phyloP scores from a whole-genome alignment of 2,888 invertebrate genomes.

The Sinohyriopsis cumingii region DNA sequence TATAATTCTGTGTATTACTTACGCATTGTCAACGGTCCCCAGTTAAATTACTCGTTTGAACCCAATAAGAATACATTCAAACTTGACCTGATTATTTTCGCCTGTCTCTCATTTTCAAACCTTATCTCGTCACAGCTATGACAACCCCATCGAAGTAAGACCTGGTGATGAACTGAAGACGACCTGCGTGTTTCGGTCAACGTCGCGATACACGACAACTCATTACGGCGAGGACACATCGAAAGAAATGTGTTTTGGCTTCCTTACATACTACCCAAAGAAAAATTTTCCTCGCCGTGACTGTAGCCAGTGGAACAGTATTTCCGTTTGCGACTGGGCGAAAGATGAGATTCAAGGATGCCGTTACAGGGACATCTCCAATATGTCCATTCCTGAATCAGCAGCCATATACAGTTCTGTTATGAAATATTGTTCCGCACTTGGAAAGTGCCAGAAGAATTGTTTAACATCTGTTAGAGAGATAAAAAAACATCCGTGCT shows the following conservation, averaged over 20 bases:
- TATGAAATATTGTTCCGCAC: constrained; percentile 14
- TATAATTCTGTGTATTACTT: no score
- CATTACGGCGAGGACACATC: constrained; percentile 48
- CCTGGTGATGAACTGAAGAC: constrained; percentile 45
- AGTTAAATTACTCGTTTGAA: no score
- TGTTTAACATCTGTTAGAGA: constrained; percentile 22
- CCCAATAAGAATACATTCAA: no score
- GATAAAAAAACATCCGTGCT: constrained; percentile 31
- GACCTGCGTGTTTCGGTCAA: constrained; percentile 41
- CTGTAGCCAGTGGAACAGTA: constrained; percentile 7
- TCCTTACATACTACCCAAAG: constrained; percentile 49
- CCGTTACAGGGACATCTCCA: constrained; percentile 8
- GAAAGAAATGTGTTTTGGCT: constrained; percentile 60
- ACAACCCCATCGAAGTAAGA: constrained; percentile 32
- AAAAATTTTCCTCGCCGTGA: constrained; percentile 18
- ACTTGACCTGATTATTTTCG: neutral
- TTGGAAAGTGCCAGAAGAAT: constrained; percentile 20
- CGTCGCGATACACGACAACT: constrained; percentile 20
- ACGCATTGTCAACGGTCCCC: no score
- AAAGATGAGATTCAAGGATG: constrained; percentile 19
- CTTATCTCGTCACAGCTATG: constrained; percentile 26
- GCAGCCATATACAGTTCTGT: constrained; percentile 8
- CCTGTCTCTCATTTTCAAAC: neutral
- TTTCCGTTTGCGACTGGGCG: constrained; percentile 9
- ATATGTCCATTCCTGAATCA: constrained; percentile 18